These are phyloP conservation scores for Chaetura pelagica DNA, from an alignment of 2,113 vertebrate species.

Conservation along the genomic window DNA sequence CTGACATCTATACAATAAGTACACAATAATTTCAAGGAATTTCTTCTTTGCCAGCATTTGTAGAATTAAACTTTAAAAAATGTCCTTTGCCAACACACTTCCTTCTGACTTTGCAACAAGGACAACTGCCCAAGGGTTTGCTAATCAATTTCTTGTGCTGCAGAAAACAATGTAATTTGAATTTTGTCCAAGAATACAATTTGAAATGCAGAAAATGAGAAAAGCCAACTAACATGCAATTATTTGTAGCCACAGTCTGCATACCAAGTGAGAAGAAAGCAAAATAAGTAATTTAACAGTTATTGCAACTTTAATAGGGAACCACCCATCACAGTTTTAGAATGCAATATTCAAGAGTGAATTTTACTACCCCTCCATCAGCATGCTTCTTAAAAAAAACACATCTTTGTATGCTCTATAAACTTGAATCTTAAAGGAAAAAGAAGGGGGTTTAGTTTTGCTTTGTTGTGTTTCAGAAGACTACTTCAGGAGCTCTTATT, in stretches of 20 bases:
- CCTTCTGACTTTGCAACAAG: slow-evolving; percentile 32
- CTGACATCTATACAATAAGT: background rate
- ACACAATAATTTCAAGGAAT: background rate
- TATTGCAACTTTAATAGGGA: background rate
- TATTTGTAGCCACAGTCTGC: background rate
- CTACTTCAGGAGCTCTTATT: background rate
- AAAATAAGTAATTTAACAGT: background rate
- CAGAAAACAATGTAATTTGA: background rate
- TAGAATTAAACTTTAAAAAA: background rate
- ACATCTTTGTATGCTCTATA: background rate
- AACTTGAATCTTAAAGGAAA: background rate
- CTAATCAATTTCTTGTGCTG: background rate
- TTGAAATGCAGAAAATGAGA: background rate
- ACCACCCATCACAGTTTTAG: background rate
- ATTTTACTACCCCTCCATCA: background rate
- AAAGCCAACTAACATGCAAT: background rate
- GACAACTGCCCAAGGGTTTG: slow-evolving; percentile 21
- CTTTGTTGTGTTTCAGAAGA: background rate
- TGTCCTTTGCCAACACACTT: background rate
- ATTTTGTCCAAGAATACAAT: background rate
- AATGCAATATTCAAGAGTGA: background rate
- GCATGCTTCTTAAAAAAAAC: background rate
- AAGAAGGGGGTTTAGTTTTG: background rate
- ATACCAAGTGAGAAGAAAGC: background rate
- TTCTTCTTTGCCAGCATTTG: background rate